These are phyloP conservation scores for Petroica traversi DNA, from an alignment of 2,113 vertebrate genomes.

Conservation along the genomic window DNA sequence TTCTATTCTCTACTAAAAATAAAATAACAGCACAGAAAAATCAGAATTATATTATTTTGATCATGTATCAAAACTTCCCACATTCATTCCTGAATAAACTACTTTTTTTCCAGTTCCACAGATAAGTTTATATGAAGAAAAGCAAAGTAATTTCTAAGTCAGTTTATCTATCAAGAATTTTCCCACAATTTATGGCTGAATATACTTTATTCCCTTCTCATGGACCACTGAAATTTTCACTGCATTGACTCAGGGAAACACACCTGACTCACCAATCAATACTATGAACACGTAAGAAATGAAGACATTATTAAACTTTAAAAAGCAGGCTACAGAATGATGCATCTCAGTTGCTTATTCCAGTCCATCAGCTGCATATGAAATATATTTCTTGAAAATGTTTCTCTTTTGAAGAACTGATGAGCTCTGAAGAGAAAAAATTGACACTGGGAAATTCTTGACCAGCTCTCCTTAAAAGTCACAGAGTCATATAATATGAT, in stretches of 20 bases:
- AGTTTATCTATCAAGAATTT: neutral
- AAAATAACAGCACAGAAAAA: conserved; percentile 1
- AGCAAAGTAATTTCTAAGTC: neutral
- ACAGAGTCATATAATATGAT: neutral
- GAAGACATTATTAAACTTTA: neutral
- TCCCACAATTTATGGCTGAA: neutral
- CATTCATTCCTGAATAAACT: neutral
- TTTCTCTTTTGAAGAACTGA: neutral
- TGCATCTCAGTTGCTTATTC: neutral
- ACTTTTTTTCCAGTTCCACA: neutral
- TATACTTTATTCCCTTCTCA: neutral
- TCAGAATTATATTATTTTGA: neutral
- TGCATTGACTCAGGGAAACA: neutral
- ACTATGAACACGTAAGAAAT: neutral
- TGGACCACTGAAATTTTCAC: neutral
- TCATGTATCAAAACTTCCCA: neutral
- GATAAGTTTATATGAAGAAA: neutral
- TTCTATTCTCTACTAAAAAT: neutral
- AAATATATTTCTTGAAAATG: neutral
- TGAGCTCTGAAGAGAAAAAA: neutral
- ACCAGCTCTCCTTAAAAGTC: neutral
- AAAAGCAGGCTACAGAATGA: neutral
- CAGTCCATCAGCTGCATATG: neutral
- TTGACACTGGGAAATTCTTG: neutral
- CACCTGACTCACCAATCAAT: neutral